Conservation (phyloP, 2,888 invertebrate genomes). For the Exephanes ischioxanthus region DNA sequence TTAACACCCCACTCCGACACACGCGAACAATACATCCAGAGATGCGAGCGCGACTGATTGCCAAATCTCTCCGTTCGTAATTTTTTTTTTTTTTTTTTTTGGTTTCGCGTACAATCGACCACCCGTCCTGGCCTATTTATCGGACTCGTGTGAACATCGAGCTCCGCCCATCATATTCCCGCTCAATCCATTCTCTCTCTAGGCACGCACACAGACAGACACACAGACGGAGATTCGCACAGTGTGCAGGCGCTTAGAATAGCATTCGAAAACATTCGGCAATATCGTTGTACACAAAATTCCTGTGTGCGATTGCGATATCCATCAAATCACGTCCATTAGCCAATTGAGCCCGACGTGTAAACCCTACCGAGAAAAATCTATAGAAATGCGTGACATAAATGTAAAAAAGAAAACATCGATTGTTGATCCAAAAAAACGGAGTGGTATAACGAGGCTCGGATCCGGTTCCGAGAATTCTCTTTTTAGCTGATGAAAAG, state of each 20-base stretch:
- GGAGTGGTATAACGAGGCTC: neutral
- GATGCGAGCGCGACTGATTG: neutral
- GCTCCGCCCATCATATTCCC: neutral
- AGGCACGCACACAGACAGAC: neutral
- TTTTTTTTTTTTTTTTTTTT: neutral
- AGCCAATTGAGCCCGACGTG: constrained; percentile 10
- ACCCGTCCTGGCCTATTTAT: constrained; percentile 13
- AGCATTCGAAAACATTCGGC: constrained; percentile 17
- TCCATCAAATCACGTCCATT: constrained; percentile 18
- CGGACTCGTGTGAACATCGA: neutral
- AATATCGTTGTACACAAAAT: neutral
- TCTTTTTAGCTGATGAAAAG: neutral
- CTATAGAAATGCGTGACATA: neutral
- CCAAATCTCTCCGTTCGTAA: constrained; percentile 23
- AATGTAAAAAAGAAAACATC: neutral
- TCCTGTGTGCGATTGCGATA: neutral
- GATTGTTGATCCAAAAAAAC: neutral
- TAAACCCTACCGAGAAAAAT: neutral
- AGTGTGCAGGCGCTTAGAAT: neutral
- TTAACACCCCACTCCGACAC: neutral
- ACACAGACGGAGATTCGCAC: neutral
- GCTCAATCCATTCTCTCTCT: constrained; percentile 10
- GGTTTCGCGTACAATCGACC: constrained; percentile 1
- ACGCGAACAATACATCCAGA: neutral
- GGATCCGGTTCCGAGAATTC: neutral